Evolutionary conservation across 2,888 invertebrate species (phyloP), one percentile per base, ranked within the genome.

Genomic region (Euproctis similis): DNA sequence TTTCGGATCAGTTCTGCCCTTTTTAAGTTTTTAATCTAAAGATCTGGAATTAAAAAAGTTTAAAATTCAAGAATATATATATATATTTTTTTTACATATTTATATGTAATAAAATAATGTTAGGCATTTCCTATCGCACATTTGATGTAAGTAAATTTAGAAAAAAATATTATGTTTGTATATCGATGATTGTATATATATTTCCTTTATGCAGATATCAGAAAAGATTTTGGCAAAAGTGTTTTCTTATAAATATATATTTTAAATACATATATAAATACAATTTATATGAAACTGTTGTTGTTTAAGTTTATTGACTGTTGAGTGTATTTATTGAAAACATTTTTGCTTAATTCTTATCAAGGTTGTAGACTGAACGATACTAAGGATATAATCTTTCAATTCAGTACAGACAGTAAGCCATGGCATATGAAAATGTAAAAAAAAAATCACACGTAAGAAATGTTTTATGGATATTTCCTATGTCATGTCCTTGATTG

Each of bases 181-280:
- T 42, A 47, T 52, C 35, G 41, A 54, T 45, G 36, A 51, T 59
- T 59, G 55, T 62, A 65, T 60, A n/a, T n/a, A 62, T 61, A 63
- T 61, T 59, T 56, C 43, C 46, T 44, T 39, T 51, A 45, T 45
- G 45, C 53, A 45, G 53, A 61, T 62, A 62, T 62, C 63, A 62
- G 60, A 57, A 65, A 69, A 61, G 61, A 65, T 69, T 68, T 66
- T 58, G 42, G 53, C 48, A 51, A 47, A 59, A 58, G 54, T 59
- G 53, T 66, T 60, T 60, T 57, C 4, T 60, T 40, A 39, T 41
- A 36, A n/a, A n/a, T n/a, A n/a, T n/a, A n/a, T n/a, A n/a, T n/a
- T n/a, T n/a, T n/a, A n/a, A n/a, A n/a, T n/a, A n/a, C n/a, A n/a
- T n/a, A n/a, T n/a, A n/a, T n/a, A n/a, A 59, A 45, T 42, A 46